A percentile compares a stretch with the other conserved stretches of the same genome.
phyloP scores from a whole-genome alignment of 2,113 vertebrate genomes.

The Acanthochromis polyacanthus region DNA sequence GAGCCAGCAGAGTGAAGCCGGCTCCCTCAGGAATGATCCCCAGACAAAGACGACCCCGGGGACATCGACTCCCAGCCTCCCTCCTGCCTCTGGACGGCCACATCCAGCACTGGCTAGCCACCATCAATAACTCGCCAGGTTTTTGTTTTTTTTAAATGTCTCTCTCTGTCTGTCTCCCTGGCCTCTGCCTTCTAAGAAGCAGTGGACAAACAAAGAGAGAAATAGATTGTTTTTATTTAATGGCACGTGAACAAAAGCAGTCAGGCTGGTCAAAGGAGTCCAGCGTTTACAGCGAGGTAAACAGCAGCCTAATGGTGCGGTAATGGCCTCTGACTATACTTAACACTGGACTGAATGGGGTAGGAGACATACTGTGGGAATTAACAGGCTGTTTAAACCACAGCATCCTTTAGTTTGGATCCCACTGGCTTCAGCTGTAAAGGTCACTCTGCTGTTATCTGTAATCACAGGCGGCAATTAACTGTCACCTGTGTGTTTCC shows the following conservation, averaged over 20 bases:
- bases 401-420: conserved; percentile 61
- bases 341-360: conserved; percentile 56
- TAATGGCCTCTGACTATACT: conserved; percentile 68
- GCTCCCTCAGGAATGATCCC: conserved; percentile 84
- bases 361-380: conserved; percentile 80
- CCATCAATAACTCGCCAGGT: conserved; percentile 74
- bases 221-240: conserved; percentile 68
- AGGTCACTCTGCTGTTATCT: conserved; percentile 77
- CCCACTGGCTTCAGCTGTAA: conserved; percentile 48
- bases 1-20: conserved; percentile 89
- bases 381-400: conserved; percentile 70
- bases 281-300: no score
- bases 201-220: conserved; percentile 68
- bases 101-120: conserved; percentile 58
- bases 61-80: conserved; percentile 72
- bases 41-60: conserved; percentile 82
- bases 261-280: conserved; percentile 50
- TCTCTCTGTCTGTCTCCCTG: conserved; percentile 39
- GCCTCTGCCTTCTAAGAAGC: conserved; percentile 54
- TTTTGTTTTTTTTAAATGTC: conserved; percentile 15
- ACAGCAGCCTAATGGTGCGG: conserved; percentile 73
- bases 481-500: conserved; percentile 63
- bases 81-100: conserved; percentile 63
- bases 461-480: conserved; percentile 59
- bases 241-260: conserved; percentile 69